Evolutionary conservation across 2,888 invertebrate genomes (phyloP).

Genomic region (Pyrocoelia pectoralis): DNA sequence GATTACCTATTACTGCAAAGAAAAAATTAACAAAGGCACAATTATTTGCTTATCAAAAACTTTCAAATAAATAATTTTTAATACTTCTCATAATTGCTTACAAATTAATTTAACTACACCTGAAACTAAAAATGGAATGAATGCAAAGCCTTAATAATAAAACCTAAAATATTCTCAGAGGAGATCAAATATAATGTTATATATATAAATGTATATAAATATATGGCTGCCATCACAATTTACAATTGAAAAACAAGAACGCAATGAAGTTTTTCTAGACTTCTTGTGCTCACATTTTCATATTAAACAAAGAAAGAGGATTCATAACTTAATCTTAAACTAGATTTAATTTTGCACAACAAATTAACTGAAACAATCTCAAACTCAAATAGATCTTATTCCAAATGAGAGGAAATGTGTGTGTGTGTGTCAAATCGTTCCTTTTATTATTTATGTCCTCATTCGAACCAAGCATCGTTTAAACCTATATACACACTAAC

Average conservation of each 20-base stretch:
- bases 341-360: background rate
- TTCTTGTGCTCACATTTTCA: background rate
- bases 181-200: conserved; percentile 6
- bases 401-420: background rate
- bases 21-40: background rate
- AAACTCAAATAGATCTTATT: background rate
- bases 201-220: background rate
- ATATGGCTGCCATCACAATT: conserved; percentile 9
- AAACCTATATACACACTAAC: too few species aligned
- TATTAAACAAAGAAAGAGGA: background rate
- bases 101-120: background rate
- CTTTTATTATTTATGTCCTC: too few species aligned
- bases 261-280: background rate
- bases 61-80: background rate
- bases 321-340: conserved; percentile 5
- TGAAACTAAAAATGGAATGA: conserved; percentile 6
- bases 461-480: too few species aligned
- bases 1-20: background rate
- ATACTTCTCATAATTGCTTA: background rate
- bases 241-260: background rate
- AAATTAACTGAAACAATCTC: background rate
- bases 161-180: conserved; percentile 3
- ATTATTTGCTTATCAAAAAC: background rate
- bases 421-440: too few species aligned
- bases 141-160: background rate